Percentiles rank a stretch among this genome's conserved stretches.
These are phyloP conservation scores for Poeciliopsis retropinna DNA, from an alignment of 2,113 vertebrate genomes.

Conservation along the genomic window DNA sequence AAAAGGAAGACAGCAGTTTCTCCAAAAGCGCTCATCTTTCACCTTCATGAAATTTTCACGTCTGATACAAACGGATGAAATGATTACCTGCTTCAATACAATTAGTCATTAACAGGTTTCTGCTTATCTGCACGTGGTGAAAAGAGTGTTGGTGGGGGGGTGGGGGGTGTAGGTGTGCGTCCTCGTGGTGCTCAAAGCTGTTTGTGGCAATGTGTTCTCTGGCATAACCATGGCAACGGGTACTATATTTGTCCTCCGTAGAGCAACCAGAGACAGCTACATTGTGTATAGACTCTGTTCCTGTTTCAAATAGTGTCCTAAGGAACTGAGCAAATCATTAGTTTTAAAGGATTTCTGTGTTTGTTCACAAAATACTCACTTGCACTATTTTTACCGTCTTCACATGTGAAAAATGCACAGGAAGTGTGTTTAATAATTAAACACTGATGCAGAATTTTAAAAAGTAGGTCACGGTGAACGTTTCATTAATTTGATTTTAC, in stretches of 20 bases:
- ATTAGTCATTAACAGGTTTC: not conserved
- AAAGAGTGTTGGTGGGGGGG: slow-evolving; percentile 14
- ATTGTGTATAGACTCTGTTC: slow-evolving; percentile 41
- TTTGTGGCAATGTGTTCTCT: slow-evolving; percentile 67
- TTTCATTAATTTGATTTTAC: slow-evolving; percentile 20
- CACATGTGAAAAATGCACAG: slow-evolving; percentile 17
- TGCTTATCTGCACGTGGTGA: slow-evolving; percentile 60
- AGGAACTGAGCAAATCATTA: slow-evolving; percentile 19
- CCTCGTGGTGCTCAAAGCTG: slow-evolving; percentile 66
- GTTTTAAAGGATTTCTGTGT: slow-evolving; percentile 12
- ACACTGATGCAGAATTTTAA: slow-evolving; percentile 5
- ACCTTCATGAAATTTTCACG: not conserved
- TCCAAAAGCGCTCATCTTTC: slow-evolving; percentile 52
- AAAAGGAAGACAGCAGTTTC: not conserved
- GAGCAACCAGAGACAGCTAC: slow-evolving; percentile 49
- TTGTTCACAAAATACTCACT: not conserved
- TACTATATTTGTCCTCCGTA: slow-evolving; percentile 74
- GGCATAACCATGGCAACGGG: slow-evolving; percentile 74
- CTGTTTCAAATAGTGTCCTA: slow-evolving; percentile 22
- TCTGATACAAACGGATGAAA: slow-evolving; percentile 3
- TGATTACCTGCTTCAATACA: not conserved
- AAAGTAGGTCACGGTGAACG: slow-evolving; percentile 40
- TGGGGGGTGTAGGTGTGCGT: slow-evolving; percentile 69
- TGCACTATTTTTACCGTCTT: slow-evolving; percentile 7
- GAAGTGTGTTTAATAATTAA: slow-evolving; percentile 42